Conservation (phyloP, 2,113 vertebrate genomes). For the Dunckerocampus dactyliophorus region DNA sequence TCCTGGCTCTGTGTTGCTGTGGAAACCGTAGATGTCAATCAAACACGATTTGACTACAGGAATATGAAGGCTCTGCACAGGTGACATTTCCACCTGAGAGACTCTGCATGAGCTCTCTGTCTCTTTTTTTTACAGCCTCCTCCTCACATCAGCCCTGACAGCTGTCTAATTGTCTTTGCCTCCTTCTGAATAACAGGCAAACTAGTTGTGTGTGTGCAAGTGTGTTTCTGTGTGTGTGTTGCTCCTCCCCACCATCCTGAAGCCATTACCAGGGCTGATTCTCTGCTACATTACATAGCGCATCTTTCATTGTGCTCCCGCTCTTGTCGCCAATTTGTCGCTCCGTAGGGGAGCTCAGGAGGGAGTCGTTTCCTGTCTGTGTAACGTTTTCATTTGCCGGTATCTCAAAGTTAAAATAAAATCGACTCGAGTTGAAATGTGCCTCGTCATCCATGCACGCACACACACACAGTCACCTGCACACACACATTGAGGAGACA, state of each 20-base stretch:
- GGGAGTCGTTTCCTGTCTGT: constrained; percentile 1
- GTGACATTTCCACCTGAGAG: constrained; percentile 40
- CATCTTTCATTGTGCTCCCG: constrained; percentile 33
- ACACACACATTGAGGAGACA: constrained; percentile 49
- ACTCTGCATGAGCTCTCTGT: neutral
- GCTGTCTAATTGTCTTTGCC: constrained; percentile 57
- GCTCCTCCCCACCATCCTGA: neutral
- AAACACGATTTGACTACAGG: constrained; percentile 24
- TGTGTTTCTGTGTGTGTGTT: constrained; percentile 3
- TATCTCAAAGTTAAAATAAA: neutral
- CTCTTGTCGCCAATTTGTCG: constrained; percentile 46
- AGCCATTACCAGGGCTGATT: constrained; percentile 43
- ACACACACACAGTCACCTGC: constrained; percentile 3
- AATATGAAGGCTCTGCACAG: constrained; percentile 23
- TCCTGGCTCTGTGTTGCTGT: constrained; percentile 48
- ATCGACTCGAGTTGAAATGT: neutral
- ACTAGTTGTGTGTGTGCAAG: neutral
- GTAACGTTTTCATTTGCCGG: constrained; percentile 7
- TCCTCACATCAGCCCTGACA: constrained; percentile 51
- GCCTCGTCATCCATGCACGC: neutral
- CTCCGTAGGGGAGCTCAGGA: constrained; percentile 36
- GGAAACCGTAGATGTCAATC: constrained; percentile 52
- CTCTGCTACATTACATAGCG: constrained; percentile 28
- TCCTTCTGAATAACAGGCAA: constrained; percentile 48
- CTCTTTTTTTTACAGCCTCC: constrained; percentile 4